These are phyloP conservation scores for Peromyscus melanophrys DNA, from an alignment of 2,797 vertebrate genomes.

Conservation along the genomic window DNA sequence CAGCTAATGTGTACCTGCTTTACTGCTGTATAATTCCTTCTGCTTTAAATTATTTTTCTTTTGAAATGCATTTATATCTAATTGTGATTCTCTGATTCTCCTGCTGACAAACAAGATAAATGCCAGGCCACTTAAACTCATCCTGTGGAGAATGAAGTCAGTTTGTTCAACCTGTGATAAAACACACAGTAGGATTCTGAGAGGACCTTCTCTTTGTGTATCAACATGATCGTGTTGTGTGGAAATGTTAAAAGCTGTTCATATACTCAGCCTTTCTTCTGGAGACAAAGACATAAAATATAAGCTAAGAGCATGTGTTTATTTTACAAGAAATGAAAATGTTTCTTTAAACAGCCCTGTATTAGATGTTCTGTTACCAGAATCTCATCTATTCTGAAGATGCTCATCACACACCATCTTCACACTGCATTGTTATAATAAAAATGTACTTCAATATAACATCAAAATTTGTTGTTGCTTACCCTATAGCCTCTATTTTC, in stretches of 20 bases:
- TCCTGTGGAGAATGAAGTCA: constrained; percentile 75
- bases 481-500: neutral
- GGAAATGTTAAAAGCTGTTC: constrained; percentile 58
- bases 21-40: neutral
- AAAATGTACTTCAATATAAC: constrained; percentile 57
- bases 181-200: constrained; percentile 65
- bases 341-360: constrained; percentile 45
- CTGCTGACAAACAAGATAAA: constrained; percentile 81
- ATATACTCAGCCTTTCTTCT: constrained; percentile 50
- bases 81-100: constrained; percentile 80
- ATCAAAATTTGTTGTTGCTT: constrained; percentile 13
- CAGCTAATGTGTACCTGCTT: neutral
- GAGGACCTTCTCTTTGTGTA: constrained; percentile 23
- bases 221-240: constrained; percentile 25
- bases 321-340: neutral
- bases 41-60: neutral
- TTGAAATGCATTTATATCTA: constrained; percentile 69
- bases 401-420: neutral
- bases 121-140: constrained; percentile 67
- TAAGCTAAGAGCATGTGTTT: neutral
- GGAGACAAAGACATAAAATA: constrained; percentile 62
- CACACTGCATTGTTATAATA: constrained; percentile 66
- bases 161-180: constrained; percentile 75
- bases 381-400: constrained; percentile 70
- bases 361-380: neutral